Conservation (phyloP, 2,888 invertebrate species). For the Philaethria dido region DNA sequence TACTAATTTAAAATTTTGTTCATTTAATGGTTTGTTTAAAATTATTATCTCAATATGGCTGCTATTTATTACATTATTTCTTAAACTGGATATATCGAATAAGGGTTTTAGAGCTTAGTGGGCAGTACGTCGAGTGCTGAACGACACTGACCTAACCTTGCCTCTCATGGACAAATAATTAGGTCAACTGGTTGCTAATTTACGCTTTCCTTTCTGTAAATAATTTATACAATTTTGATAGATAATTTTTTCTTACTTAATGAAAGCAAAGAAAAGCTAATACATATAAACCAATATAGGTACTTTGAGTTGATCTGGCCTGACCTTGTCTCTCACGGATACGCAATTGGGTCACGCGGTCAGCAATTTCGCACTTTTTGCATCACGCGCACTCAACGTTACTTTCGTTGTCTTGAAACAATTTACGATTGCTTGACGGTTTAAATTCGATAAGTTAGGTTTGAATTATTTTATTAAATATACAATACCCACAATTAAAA, state of each 20-base stretch:
- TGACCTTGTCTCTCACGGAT: slow-evolving; percentile 77
- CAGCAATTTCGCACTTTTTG: slow-evolving; percentile 56
- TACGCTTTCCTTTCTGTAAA: slow-evolving; percentile 44
- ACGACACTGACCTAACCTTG: slow-evolving; percentile 62
- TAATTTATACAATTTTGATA: too few species aligned
- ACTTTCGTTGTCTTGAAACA: slow-evolving; percentile 24
- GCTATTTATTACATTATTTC: slow-evolving; percentile 1
- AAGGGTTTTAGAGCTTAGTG: slow-evolving; percentile 11
- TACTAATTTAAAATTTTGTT: too few species aligned
- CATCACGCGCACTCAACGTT: slow-evolving; percentile 22
- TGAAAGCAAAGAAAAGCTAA: not conserved
- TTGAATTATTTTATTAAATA: not conserved
- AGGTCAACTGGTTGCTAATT: slow-evolving; percentile 70
- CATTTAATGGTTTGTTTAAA: not conserved
- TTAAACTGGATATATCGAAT: slow-evolving; percentile 4
- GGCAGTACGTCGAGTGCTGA: slow-evolving; percentile 14
- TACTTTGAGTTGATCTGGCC: slow-evolving; percentile 21
- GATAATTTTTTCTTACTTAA: too few species aligned
- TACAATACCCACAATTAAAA: too few species aligned
- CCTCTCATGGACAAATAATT: slow-evolving; percentile 69
- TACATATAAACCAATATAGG: not conserved
- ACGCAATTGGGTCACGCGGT: slow-evolving; percentile 72
- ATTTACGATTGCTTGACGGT: slow-evolving; percentile 8
- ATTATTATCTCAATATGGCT: not conserved
- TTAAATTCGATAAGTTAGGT: not conserved